Conservation (phyloP, 2,888 invertebrate genomes). For the Pristionchus arcanus region DNA sequence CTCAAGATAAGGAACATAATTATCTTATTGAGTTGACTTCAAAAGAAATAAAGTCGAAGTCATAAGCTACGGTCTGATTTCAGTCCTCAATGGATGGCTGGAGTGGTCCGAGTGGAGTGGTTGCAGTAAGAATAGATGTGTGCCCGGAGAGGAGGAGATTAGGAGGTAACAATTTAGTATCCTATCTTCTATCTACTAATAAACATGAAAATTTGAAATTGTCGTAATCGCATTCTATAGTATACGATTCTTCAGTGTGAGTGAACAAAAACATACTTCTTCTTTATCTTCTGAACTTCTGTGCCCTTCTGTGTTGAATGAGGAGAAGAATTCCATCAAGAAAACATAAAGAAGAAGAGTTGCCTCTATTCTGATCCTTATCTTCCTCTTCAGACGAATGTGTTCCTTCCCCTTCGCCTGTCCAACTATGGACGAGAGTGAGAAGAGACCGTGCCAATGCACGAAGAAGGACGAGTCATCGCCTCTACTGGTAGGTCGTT, state of each 20-base stretch:
- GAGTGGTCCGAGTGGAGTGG: slow-evolving; percentile 75
- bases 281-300: no score
- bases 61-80: background rate
- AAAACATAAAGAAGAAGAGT: no score
- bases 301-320: no score
- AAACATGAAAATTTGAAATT: no score
- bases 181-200: background rate
- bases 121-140: slow-evolving; percentile 75
- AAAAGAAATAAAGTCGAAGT: background rate
- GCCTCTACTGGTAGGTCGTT: slow-evolving; percentile 8
- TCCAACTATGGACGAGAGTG: slow-evolving; percentile 50
- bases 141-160: slow-evolving; percentile 51
- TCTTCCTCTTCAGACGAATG: background rate
- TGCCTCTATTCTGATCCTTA: background rate
- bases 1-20: background rate
- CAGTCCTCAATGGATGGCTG: slow-evolving; percentile 69
- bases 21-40: background rate
- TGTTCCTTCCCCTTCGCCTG: slow-evolving; percentile 56
- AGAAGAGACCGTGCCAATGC: slow-evolving; percentile 39
- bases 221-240: no score
- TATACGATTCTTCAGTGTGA: no score
- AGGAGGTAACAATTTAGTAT: background rate
- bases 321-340: no score
- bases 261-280: no score
- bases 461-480: slow-evolving; percentile 4